Base-by-base conservation (phyloP, 2,888 invertebrate species). In the Cephus spinipes region DNA sequence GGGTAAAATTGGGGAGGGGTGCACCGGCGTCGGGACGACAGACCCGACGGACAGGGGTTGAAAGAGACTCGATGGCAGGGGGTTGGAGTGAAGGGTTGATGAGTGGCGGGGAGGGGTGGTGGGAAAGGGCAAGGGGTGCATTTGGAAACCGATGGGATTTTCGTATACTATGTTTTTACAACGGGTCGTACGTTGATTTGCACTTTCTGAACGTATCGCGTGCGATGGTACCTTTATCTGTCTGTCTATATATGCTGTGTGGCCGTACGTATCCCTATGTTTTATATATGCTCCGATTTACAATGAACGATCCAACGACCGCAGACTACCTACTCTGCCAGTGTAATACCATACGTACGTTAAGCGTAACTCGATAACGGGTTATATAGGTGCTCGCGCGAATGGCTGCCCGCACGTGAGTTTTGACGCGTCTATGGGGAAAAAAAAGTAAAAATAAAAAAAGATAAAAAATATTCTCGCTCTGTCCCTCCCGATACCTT, bases 41-140 rank as follows among this genome's bases (percentile, higher is more conserved):
- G 75, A 33, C 15, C 68, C 68, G 32, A 30, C 75, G 31, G 75
- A 40, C 55, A 55, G 55, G 55, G 55, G 55, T 55, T 55, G 55
- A 55, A 55, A 55, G 55, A 23, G 55, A 55, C 23, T 55, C 2
- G 23, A 55, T 9, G 23, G 55, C 2, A 23, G 55, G 55, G 55
- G 55, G 9, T 9, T 55, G 9, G 55, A 55, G 23, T 55, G 55
- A 55, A 55, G 55, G 55, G 55, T 55, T 55, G 55, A 23, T 23
- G 55, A 55, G 55, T 55, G 55, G 55, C 9, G 9, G 23, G 23
- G 23, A 23, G 55, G 55, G 55, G 55, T 2, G 55, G 9, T 55
- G 55, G 23, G 15, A 23, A 55, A 55, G 55, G 55, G 23, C 55
- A 55, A 55, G 55, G 55, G 55, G 23, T 55, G 55, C 9, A 55